Conservation (phyloP, 2,113 vertebrate genomes). For the Lagopus leucura region DNA sequence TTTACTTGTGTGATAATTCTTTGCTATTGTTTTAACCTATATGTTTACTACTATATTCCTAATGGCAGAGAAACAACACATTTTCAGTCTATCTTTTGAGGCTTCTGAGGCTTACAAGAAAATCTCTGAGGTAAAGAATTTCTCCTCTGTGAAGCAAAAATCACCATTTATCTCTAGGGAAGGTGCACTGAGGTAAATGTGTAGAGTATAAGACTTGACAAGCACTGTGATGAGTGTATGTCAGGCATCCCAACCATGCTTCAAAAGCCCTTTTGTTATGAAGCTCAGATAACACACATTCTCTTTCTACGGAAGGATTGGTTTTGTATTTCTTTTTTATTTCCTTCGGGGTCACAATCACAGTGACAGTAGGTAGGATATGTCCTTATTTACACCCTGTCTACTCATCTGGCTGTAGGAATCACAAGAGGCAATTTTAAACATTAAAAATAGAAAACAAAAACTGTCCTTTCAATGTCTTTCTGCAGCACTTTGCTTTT, state of each 20-base stretch:
- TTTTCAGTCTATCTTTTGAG: not conserved
- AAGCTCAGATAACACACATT: not conserved
- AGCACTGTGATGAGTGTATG: accelerated
- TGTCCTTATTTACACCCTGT: not conserved
- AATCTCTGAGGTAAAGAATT: not conserved
- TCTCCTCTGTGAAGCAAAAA: not conserved
- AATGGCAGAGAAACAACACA: not conserved
- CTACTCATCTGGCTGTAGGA: not conserved
- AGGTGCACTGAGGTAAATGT: not conserved
- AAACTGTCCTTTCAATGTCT: not conserved
- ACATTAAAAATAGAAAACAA: not conserved
- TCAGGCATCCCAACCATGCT: not conserved
- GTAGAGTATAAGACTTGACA: accelerated
- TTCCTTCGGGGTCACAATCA: not conserved
- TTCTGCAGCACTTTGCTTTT: not conserved
- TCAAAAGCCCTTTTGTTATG: not conserved
- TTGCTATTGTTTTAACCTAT: not conserved
- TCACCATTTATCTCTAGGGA: not conserved
- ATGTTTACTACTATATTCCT: not conserved
- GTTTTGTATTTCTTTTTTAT: not conserved
- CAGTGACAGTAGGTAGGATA: not conserved
- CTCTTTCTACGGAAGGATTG: not conserved
- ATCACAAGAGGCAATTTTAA: not conserved
- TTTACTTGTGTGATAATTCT: not conserved
- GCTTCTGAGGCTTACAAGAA: not conserved